Evolutionary conservation across 2,113 vertebrate species (phyloP).

Genomic region (Cryptomyrus ogoouensis): DNA sequence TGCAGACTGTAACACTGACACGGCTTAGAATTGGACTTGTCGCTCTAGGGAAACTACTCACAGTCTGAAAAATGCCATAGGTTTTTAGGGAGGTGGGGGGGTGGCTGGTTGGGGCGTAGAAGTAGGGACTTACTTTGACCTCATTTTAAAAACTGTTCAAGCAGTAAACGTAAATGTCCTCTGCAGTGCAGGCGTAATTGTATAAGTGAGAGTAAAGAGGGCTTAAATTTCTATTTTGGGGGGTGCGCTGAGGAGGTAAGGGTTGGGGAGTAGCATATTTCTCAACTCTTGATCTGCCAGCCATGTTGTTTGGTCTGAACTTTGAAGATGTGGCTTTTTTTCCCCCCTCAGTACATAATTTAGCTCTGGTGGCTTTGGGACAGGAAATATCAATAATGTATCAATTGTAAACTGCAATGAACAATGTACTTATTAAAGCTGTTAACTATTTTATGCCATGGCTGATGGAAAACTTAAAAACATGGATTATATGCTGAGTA

Average conservation of each 20-base stretch:
- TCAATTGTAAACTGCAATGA: neutral
- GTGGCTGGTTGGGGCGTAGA: neutral
- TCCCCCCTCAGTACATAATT: neutral
- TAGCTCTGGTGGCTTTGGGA: neutral
- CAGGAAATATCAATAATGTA: neutral
- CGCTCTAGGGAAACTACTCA: neutral
- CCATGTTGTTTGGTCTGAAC: neutral
- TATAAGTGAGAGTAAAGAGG: neutral
- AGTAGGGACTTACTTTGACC: constrained; percentile 4
- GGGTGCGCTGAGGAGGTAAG: neutral
- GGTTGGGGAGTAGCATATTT: neutral
- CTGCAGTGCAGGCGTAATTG: neutral
- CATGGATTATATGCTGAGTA: neutral
- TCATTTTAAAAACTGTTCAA: constrained; percentile 19
- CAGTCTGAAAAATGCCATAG: neutral
- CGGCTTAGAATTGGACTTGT: neutral
- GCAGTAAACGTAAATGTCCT: neutral
- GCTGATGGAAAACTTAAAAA: neutral
- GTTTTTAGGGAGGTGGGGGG: neutral
- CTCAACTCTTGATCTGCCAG: neutral
- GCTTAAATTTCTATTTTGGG: constrained; percentile 16
- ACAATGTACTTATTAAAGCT: neutral
- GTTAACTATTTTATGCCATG: neutral
- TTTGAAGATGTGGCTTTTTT: neutral
- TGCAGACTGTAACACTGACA: neutral